Evolutionary conservation across 2,888 invertebrate genomes (phyloP), one percentile per base, ranked within the genome.

Genomic region (Sphinx pinastri): DNA sequence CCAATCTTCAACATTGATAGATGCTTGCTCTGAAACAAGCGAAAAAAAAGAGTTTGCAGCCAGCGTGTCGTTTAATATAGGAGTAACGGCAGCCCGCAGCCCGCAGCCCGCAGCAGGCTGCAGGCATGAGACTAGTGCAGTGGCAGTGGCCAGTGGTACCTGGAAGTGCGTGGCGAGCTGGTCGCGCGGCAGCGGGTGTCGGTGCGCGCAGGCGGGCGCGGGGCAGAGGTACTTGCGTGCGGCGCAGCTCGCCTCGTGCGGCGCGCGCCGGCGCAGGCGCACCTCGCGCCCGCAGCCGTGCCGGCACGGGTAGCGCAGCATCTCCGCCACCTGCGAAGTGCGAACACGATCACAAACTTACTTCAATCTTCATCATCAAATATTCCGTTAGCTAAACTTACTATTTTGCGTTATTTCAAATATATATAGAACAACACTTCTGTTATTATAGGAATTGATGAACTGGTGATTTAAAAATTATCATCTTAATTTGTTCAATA

Each of bases 261-360:
- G 81, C 49, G 75, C 81, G 80, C 94, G 94, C 55, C 88, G 79
- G 12, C 89, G 86, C 79, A 94, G 86, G 0, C 89, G 89, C 84
- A 92, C 86, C 77, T 88, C 88, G 74, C 88, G 89, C 25, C 89
- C 89, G 85, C 95, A 95, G 25, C 93, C 94, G 88, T 95, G 94
- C 60, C 93, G 91, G 83, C 95, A 95, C 73, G 95, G 95, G 84
- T 94, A 95, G 70, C 90, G 91, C 76, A 95, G 80, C 84, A 93
- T 86, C 79, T 94, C 94, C 8, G 94, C 92, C 73, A 95, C 94
- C 93, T 94, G 77, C 49, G 1, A 67, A 63, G 92, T 94, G 77
- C 49, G 1, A 67, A 63, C n/a, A 45, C 13, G 45, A n/a, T 25
- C 25, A 25, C 2, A n/a, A 2, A 14, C 14, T 25, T n/a, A 31